Percentiles rank a stretch among this genome's conserved stretches.
phyloP scores from a whole-genome alignment of 2,113 vertebrate genomes.

The Uropsilus gracilis region DNA sequence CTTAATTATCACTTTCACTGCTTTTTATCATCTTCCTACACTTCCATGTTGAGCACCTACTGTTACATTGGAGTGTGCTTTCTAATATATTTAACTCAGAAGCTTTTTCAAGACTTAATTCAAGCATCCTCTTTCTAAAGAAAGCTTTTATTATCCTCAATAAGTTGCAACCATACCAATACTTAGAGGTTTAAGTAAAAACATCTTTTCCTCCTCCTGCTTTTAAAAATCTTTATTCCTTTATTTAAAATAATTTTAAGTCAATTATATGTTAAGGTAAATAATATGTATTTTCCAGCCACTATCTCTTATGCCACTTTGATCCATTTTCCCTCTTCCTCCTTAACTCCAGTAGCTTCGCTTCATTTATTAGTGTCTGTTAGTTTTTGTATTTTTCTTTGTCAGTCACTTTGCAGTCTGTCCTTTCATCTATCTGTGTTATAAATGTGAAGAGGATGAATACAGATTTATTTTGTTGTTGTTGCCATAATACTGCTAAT shows the following conservation, averaged over 20 bases:
- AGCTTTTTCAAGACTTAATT: constrained; percentile 11
- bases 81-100: not conserved
- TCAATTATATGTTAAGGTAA: too few species aligned
- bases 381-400: too few species aligned
- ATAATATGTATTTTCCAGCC: too few species aligned
- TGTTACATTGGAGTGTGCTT: not conserved
- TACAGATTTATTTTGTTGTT: not conserved
- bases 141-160: not conserved
- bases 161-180: not conserved
- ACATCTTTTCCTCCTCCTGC: not conserved
- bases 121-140: not conserved
- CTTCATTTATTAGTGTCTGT: too few species aligned
- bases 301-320: too few species aligned
- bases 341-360: too few species aligned
- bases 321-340: too few species aligned
- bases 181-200: not conserved
- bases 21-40: not conserved
- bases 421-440: not conserved
- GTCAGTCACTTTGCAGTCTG: too few species aligned
- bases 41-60: not conserved
- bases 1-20: not conserved
- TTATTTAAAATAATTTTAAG: too few species aligned
- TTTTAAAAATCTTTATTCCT: not conserved
- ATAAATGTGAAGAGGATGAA: not conserved
- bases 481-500: not conserved